Percentiles rank a stretch among this genome's conserved stretches.
These are phyloP conservation scores for Caenorhabditis doughertyi DNA, from an alignment of 2,888 invertebrate species.

Conservation along the genomic window DNA sequence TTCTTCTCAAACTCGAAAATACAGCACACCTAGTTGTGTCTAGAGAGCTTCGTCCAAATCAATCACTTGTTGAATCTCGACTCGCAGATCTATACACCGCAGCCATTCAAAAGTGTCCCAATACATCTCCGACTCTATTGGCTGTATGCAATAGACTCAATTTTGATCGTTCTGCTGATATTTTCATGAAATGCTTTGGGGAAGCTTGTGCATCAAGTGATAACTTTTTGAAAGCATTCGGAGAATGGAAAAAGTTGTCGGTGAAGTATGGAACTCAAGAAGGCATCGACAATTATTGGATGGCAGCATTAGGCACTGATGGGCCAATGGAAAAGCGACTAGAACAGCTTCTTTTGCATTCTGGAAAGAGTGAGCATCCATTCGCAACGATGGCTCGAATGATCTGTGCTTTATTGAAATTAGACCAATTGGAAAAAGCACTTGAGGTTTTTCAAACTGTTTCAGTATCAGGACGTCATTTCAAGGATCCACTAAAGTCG, in stretches of 20 bases:
- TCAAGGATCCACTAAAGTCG: slow-evolving; percentile 27
- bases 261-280: slow-evolving; percentile 46
- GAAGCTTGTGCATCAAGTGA: not conserved
- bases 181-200: slow-evolving; percentile 45
- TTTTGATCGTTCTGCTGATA: slow-evolving; percentile 44
- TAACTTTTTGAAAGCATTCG: slow-evolving; percentile 45
- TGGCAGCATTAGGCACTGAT: slow-evolving; percentile 11
- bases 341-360: slow-evolving; percentile 38
- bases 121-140: not conserved
- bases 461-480: slow-evolving; percentile 60
- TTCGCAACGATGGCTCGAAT: slow-evolving; percentile 59
- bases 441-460: slow-evolving; percentile 46
- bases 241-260: slow-evolving; percentile 51
- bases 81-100: slow-evolving; percentile 16
- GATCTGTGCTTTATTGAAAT: slow-evolving; percentile 49
- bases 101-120: slow-evolving; percentile 29
- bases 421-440: slow-evolving; percentile 44
- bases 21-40: not conserved
- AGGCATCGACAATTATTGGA: slow-evolving; percentile 60
- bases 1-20: slow-evolving; percentile 8
- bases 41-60: slow-evolving; percentile 39
- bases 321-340: slow-evolving; percentile 35
- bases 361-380: slow-evolving; percentile 60
- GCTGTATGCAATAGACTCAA: slow-evolving; percentile 23
- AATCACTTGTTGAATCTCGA: not conserved